Evolutionary conservation across 2,797 vertebrate species (phyloP), one percentile per base, ranked within the genome.

Genomic region (Scolopax rusticola): DNA sequence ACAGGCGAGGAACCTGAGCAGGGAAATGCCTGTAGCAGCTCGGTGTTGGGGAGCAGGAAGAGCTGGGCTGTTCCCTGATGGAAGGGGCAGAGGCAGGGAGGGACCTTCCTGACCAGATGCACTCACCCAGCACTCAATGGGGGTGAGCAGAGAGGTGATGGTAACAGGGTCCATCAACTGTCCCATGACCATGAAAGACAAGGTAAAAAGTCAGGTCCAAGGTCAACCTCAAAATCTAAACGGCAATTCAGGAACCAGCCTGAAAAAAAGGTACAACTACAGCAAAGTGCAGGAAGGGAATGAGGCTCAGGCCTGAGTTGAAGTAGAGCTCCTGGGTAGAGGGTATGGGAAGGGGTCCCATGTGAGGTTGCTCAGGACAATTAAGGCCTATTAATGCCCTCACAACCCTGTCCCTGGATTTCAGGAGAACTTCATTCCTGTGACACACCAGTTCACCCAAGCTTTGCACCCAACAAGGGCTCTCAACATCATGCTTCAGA

Each of bases 121-220:
- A 57, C 38, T n/a, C 45, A 54, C 21, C 20, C 50, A 70, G 73
- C 10, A 33, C 8, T 27, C n/a, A 15, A n/a, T 14, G 27, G 6
- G 45, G 15, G 16, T 36, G 38, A 85, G 57, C 59, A 78, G 40
- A 69, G 18, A 48, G 15, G 21, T 13, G 24, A 64, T 15, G 13
- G 28, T 53, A 86, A 51, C 19, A 47, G 28, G 8, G 6, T 67
- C 60, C 48, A 30, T 25, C 51, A 57, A 18, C n/a, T 48, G 33
- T 28, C 14, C 60, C 3, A 0, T 17, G 19, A 45, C 8, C 0
- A 0, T 28, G 59, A 87, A 79, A 83, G 47, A 50, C 40, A 36
- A 75, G 18, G 15, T 19, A 56, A 63, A 20, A 61, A 59, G 12
- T 24, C 32, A 70, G 30, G 56, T 51, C 74, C 43, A 51, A 63